Evolutionary conservation across 2,797 vertebrate genomes (phyloP).

Genomic region (Rhynchotus rufescens): DNA sequence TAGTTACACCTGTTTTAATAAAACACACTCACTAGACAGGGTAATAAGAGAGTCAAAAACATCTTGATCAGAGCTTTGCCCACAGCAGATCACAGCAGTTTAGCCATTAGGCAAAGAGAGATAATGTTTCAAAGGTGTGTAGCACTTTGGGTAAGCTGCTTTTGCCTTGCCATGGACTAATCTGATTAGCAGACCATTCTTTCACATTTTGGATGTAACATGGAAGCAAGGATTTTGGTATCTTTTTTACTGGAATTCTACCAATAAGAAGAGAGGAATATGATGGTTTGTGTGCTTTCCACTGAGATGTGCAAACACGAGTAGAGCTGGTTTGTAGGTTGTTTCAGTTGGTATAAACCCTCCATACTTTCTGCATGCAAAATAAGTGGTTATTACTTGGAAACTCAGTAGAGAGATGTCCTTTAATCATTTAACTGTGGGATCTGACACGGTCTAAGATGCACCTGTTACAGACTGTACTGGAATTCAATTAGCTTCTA

Average conservation of each 20-base stretch:
- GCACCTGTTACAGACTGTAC: conserved; percentile 61
- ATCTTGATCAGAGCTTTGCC: conserved; percentile 2
- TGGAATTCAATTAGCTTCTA: conserved; percentile 63
- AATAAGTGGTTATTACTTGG: conserved; percentile 62
- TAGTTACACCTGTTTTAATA: not conserved
- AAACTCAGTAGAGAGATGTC: conserved; percentile 47
- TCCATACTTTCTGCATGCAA: not conserved
- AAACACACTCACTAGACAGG: not conserved
- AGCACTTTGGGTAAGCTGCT: not conserved
- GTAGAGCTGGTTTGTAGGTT: not conserved
- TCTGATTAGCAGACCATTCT: not conserved
- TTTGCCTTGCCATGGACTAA: conserved; percentile 19
- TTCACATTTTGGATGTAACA: not conserved
- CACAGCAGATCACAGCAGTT: not conserved
- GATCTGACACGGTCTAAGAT: conserved; percentile 70
- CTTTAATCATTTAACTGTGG: conserved; percentile 51
- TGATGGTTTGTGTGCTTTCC: not conserved
- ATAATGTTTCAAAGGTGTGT: conserved; percentile 43
- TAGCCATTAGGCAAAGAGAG: not conserved
- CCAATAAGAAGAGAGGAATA: not conserved
- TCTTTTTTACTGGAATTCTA: not conserved
- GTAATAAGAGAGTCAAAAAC: conserved; percentile 7
- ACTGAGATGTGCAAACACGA: not conserved
- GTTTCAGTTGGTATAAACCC: conserved; percentile 38
- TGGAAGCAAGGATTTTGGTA: not conserved